Evolutionary conservation across 2,888 invertebrate genomes (phyloP).

Genomic region (Caenorhabditis becei): DNA sequence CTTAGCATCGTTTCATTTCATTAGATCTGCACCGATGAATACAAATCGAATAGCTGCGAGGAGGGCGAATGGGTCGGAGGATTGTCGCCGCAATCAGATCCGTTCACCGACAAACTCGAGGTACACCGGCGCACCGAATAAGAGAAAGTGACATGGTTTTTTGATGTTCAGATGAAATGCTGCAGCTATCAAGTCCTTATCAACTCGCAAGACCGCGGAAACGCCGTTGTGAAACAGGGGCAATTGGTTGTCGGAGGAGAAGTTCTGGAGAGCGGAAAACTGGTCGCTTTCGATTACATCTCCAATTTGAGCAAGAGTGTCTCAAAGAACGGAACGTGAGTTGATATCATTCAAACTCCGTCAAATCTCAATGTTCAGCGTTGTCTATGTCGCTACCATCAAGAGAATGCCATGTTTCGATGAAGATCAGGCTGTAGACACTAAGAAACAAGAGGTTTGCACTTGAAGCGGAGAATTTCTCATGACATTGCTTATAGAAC

Average conservation of each 20-base stretch:
- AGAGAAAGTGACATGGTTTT: slow-evolving; percentile 12
- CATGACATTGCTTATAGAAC: slow-evolving; percentile 17
- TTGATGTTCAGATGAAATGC: slow-evolving; percentile 62
- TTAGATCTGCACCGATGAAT: slow-evolving; percentile 69
- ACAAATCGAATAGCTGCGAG: slow-evolving; percentile 64
- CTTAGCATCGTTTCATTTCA: neutral
- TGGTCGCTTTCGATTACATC: slow-evolving; percentile 74
- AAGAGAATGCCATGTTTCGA: slow-evolving; percentile 72
- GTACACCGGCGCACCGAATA: slow-evolving; percentile 15
- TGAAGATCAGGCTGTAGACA: slow-evolving; percentile 30
- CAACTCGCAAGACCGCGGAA: slow-evolving; percentile 71
- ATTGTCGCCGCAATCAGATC: slow-evolving; percentile 69
- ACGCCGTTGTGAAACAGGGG: slow-evolving; percentile 68
- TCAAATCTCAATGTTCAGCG: slow-evolving; percentile 43
- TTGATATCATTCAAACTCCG: neutral
- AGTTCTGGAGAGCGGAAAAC: slow-evolving; percentile 61
- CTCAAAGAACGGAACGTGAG: slow-evolving; percentile 68
- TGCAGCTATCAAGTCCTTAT: slow-evolving; percentile 70
- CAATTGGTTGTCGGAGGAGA: slow-evolving; percentile 75
- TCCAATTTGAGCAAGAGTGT: slow-evolving; percentile 68
- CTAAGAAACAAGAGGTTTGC: slow-evolving; percentile 28
- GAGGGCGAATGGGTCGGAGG: slow-evolving; percentile 74
- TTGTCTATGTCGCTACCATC: slow-evolving; percentile 66
- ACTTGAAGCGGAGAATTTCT: neutral
- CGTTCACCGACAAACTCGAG: slow-evolving; percentile 50